A percentile compares a stretch with the other conserved stretches of the same genome.
These are phyloP conservation scores for Sparidentex hasta DNA, from an alignment of 2,797 vertebrate species.

Conservation along the genomic window DNA sequence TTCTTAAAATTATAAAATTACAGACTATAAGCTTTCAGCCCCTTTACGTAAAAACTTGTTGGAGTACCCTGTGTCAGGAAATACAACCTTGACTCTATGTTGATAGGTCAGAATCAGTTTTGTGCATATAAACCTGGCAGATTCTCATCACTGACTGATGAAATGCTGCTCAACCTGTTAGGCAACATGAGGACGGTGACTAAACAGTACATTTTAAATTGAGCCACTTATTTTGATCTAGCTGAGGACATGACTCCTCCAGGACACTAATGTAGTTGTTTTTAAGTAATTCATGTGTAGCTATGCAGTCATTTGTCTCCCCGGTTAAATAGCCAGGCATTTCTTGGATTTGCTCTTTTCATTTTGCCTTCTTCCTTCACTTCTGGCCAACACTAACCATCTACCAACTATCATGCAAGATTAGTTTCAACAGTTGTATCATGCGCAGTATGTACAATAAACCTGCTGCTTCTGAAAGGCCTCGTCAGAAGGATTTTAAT, in stretches of 20 bases:
- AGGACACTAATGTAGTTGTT: background rate
- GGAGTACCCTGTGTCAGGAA: background rate
- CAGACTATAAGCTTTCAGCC: no score
- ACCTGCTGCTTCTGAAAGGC: constrained; percentile 1
- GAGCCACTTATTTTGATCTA: background rate
- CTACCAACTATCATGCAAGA: background rate
- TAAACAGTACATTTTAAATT: background rate
- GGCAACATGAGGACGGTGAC: background rate
- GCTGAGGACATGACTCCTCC: background rate
- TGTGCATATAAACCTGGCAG: background rate
- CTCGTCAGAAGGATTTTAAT: background rate
- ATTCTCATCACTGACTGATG: background rate
- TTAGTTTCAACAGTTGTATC: constrained; percentile 1
- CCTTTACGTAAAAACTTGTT: background rate
- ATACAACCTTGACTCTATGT: background rate
- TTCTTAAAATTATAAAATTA: background rate
- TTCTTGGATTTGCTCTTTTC: background rate
- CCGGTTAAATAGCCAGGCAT: background rate
- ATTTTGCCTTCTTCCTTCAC: background rate
- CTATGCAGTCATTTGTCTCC: background rate
- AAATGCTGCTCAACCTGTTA: constrained; percentile 4
- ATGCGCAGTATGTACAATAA: background rate
- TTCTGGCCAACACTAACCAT: constrained; percentile 8
- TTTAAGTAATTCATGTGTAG: background rate
- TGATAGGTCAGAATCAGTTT: background rate